phyloP scores from a whole-genome alignment of 2,113 vertebrate species.

The Tenrec ecaudatus region DNA sequence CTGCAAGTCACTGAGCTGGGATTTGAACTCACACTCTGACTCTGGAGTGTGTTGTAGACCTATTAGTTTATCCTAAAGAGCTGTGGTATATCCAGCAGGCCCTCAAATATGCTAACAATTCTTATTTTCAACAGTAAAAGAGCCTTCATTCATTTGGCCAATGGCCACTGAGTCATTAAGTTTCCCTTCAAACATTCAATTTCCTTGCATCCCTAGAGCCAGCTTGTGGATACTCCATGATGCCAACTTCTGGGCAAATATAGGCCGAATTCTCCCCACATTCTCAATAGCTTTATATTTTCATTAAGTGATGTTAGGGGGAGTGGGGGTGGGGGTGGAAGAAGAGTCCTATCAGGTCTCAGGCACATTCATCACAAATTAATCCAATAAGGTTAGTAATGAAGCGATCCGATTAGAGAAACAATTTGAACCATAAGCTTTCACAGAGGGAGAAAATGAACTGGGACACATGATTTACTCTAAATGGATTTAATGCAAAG shows the following conservation, averaged over 20 bases:
- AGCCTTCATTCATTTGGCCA: slow-evolving; percentile 56
- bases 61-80: slow-evolving; percentile 53
- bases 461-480: slow-evolving; percentile 60
- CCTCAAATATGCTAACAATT: slow-evolving; percentile 42
- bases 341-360: neutral
- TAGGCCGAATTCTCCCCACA: slow-evolving; percentile 46
- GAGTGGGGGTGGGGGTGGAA: too few species aligned
- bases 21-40: slow-evolving; percentile 62
- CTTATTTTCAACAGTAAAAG: slow-evolving; percentile 35
- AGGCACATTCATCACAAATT: slow-evolving; percentile 70
- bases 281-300: slow-evolving; percentile 55
- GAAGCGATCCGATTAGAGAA: slow-evolving; percentile 63
- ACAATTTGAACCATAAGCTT: slow-evolving; percentile 64
- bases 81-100: neutral
- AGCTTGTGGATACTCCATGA: slow-evolving; percentile 20
- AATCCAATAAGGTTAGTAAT: slow-evolving; percentile 73
- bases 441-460: slow-evolving; percentile 59
- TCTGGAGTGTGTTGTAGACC: slow-evolving; percentile 28
- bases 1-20: slow-evolving; percentile 22
- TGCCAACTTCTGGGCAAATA: neutral
- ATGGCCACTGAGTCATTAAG: slow-evolving; percentile 13
- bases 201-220: slow-evolving; percentile 42
- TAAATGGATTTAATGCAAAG: slow-evolving; percentile 62
- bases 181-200: neutral
- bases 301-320: neutral